Conservation (phyloP, 2,113 vertebrate species). For the Ivindomyrus marchei region DNA sequence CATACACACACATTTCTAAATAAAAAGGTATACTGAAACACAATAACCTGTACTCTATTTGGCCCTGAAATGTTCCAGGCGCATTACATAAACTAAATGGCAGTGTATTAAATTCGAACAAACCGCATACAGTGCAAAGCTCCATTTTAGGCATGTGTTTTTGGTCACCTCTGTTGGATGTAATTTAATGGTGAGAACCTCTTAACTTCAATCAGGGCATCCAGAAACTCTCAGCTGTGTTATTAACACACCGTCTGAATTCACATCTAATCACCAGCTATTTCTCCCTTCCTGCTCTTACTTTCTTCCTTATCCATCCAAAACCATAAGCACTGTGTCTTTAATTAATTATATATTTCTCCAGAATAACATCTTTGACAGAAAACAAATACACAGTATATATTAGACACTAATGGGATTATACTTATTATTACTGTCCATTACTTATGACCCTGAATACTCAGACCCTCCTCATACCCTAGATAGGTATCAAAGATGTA, state of each 20-base stretch:
- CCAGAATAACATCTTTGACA: background rate
- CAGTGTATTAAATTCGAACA: background rate
- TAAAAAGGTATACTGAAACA: background rate
- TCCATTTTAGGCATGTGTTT: background rate
- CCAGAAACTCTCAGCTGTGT: background rate
- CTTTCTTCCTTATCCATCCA: background rate
- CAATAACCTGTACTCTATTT: background rate
- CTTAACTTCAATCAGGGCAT: background rate
- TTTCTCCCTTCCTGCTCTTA: background rate
- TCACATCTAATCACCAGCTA: background rate
- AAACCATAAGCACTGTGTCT: background rate
- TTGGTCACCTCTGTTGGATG: background rate
- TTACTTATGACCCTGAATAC: background rate
- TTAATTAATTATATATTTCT: background rate
- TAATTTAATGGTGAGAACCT: background rate
- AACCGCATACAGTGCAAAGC: background rate
- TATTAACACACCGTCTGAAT: background rate
- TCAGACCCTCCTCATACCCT: background rate
- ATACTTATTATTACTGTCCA: background rate
- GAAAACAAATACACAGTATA: background rate
- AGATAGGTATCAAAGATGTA: background rate
- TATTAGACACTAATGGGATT: background rate
- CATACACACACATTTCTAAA: background rate
- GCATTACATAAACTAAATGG: background rate
- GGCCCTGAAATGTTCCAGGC: background rate